Conservation (phyloP, 2,797 vertebrate genomes). For the Vipera ursinii region DNA sequence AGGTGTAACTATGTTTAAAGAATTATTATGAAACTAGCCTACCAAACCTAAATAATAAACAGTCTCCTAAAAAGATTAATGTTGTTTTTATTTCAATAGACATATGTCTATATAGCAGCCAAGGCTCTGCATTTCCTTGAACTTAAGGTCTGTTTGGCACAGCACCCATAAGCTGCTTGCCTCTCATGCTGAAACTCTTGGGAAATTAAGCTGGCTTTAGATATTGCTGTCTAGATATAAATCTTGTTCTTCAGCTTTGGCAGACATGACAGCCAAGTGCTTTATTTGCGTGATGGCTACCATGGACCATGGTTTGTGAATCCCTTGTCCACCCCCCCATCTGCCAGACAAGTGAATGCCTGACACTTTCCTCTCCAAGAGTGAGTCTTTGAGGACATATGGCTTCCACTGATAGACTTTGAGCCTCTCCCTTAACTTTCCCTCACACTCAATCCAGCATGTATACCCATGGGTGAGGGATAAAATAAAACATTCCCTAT, state of each 20-base stretch:
- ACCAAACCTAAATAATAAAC: neutral
- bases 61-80: neutral
- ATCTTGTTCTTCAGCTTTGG: neutral
- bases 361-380: no score
- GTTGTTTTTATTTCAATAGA: neutral
- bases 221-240: neutral
- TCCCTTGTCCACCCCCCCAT: neutral
- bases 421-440: neutral
- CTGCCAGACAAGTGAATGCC: neutral
- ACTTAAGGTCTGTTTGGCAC: neutral
- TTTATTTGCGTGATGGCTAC: neutral
- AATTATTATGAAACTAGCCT: neutral
- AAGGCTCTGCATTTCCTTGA: no score
- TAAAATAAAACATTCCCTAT: neutral
- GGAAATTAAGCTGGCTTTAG: neutral
- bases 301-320: neutral
- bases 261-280: neutral
- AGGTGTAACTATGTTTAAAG: neutral
- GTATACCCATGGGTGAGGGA: neutral
- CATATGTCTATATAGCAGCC: neutral
- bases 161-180: neutral
- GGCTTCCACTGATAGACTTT: neutral
- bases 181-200: neutral
- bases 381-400: neutral
- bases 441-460: neutral